Conservation (phyloP, 2,888 invertebrate species). For the Tholera decimalis region DNA sequence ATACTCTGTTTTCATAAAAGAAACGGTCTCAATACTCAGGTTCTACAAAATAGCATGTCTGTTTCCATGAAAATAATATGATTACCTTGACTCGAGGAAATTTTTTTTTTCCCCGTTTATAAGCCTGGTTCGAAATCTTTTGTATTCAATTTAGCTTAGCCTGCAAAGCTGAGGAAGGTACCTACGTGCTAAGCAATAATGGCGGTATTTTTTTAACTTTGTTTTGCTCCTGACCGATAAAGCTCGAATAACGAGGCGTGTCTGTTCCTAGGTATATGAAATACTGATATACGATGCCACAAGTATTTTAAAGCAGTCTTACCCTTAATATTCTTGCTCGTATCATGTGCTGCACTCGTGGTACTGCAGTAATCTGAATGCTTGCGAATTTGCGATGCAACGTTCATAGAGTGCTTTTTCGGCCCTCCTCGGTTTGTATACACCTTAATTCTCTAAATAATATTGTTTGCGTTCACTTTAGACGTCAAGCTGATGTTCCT, state of each 20-base stretch:
- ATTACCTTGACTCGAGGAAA: constrained; percentile 28
- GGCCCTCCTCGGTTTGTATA: constrained; percentile 12
- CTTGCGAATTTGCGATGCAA: constrained; percentile 41
- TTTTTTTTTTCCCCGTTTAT: constrained; percentile 33
- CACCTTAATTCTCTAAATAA: constrained; percentile 46
- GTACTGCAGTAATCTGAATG: constrained; percentile 52
- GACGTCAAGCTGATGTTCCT: constrained; percentile 25
- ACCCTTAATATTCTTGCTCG: constrained; percentile 32
- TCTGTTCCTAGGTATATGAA: background rate
- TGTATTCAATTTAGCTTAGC: constrained; percentile 55
- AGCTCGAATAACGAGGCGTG: constrained; percentile 10
- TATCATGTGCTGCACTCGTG: constrained; percentile 28
- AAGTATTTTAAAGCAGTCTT: constrained; percentile 38
- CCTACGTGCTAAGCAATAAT: constrained; percentile 24
- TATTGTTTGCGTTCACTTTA: constrained; percentile 36
- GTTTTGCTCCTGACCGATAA: constrained; percentile 21
- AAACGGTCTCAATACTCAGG: background rate
- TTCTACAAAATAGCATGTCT: constrained; percentile 17
- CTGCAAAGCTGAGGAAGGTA: constrained; percentile 24
- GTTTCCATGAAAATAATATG: constrained; percentile 26
- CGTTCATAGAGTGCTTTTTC: constrained; percentile 21
- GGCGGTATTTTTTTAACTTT: constrained; percentile 28
- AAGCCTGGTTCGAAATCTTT: constrained; percentile 28
- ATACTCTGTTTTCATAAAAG: constrained; percentile 1
- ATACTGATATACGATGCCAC: constrained; percentile 3